Conservation (phyloP, 2,113 vertebrate species). For the Cisticola juncidis region DNA sequence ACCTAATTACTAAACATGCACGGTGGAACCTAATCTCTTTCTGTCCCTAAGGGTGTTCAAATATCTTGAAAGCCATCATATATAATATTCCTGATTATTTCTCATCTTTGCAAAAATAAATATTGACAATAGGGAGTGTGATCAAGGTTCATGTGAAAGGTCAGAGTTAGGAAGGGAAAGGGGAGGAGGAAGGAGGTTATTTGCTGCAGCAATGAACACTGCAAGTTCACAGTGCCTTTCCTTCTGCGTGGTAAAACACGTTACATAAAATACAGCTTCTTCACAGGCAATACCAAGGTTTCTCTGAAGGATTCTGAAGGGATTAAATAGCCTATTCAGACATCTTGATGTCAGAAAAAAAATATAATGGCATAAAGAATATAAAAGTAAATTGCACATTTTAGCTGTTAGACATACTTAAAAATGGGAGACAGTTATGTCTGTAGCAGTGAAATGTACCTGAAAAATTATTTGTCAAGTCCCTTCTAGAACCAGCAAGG, state of each 20-base stretch:
- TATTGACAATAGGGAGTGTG: neutral
- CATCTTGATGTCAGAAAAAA: neutral
- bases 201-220: neutral
- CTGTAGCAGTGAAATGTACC: neutral
- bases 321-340: neutral
- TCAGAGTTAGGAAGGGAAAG: neutral
- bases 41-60: neutral
- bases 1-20: neutral
- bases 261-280: neutral
- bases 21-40: neutral
- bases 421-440: neutral
- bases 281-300: neutral
- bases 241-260: neutral
- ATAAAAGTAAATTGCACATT: constrained; percentile 5
- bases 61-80: neutral
- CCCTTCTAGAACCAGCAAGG: neutral
- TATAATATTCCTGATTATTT: neutral
- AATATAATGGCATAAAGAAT: neutral
- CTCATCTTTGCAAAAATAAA: neutral
- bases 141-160: neutral
- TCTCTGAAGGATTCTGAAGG: constrained; percentile 5
- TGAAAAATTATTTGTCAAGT: neutral
- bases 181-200: neutral
- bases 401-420: neutral
- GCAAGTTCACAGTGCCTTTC: neutral